These are phyloP conservation scores for Notolabrus celidotus DNA, from an alignment of 2,797 vertebrate species.

Conservation along the genomic window DNA sequence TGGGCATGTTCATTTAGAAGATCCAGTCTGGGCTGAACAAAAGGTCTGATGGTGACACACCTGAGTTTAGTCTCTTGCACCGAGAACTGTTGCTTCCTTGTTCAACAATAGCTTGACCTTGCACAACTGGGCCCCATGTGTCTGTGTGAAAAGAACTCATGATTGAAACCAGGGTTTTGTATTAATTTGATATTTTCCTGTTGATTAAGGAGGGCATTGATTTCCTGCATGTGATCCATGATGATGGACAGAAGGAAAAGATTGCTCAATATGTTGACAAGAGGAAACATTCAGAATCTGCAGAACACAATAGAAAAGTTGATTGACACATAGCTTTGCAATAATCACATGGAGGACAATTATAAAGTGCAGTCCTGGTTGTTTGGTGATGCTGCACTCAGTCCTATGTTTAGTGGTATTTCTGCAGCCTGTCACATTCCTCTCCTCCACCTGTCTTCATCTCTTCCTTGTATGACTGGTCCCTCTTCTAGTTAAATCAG, in stretches of 20 bases:
- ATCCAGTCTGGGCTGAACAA: neutral
- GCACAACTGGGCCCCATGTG: no score
- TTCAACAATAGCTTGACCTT: neutral
- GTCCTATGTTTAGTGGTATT: no score
- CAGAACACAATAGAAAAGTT: neutral
- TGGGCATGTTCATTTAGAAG: constrained; percentile 8
- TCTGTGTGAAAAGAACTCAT: neutral
- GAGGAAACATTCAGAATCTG: no score
- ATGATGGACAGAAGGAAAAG: neutral
- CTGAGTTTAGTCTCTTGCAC: neutral
- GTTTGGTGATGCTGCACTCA: no score
- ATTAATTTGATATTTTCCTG: neutral
- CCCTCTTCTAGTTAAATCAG: no score
- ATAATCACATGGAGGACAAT: neutral
- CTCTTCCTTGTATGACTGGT: no score
- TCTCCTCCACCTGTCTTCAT: no score
- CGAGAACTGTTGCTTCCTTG: no score
- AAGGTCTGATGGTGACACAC: neutral
- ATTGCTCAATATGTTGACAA: neutral
- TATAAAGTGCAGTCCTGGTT: neutral
- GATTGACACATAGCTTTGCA: neutral
- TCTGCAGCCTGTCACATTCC: constrained; percentile 2
- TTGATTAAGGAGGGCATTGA: neutral
- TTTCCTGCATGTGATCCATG: neutral
- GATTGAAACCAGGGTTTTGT: neutral